Evolutionary conservation across 2,888 invertebrate genomes (phyloP).

Genomic region (Lymantria monacha): DNA sequence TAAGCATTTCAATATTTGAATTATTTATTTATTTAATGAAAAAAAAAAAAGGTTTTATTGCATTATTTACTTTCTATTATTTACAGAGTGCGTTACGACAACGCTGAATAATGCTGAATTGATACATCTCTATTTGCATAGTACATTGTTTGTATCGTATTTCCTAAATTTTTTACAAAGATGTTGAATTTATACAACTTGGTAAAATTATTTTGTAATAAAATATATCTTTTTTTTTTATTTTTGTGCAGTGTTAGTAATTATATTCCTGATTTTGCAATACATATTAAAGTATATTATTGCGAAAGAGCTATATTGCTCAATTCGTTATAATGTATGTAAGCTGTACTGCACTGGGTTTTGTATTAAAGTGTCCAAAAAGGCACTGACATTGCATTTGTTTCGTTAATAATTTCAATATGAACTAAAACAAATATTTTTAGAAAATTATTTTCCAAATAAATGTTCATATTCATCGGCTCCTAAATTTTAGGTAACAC

Average conservation of each 20-base stretch:
- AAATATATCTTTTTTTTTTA: background rate
- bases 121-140: conserved; percentile 10
- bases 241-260: background rate
- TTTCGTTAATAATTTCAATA: background rate
- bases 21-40: background rate
- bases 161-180: conserved; percentile 17
- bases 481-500: too few species aligned
- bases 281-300: background rate
- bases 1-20: too few species aligned
- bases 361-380: background rate
- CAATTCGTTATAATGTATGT: background rate
- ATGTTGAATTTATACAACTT: conserved; percentile 19
- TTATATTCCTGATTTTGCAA: background rate
- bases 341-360: background rate
- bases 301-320: background rate
- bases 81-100: conserved; percentile 78
- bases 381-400: background rate
- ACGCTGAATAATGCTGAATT: conserved; percentile 62
- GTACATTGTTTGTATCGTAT: conserved; percentile 23
- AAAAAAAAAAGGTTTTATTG: background rate
- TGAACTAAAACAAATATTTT: background rate
- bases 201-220: background rate
- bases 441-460: background rate
- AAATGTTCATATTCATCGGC: too few species aligned
- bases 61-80: conserved; percentile 20